Evolutionary conservation across 2,888 invertebrate genomes (phyloP), one percentile per base, ranked within the genome.

Genomic region (Formica aserva): DNA sequence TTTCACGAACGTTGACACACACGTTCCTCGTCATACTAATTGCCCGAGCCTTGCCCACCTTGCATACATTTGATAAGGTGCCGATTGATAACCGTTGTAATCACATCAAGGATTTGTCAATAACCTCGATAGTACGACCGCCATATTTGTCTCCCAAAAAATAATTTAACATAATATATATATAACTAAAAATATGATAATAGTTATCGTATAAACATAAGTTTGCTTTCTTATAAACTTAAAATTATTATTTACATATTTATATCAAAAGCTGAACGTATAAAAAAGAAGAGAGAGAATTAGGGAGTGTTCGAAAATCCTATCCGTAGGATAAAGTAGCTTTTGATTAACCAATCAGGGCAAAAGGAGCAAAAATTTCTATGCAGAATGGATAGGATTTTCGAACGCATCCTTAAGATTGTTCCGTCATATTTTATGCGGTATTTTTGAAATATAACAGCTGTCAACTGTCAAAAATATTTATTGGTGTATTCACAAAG

Each of bases 81-180:
- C 5, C 0, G 15, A 41, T 22, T 22, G 52, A 38, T 41, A 55
- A 55, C 3, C 11, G 22, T 26, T 26, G 3, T 1, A 18, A 18
- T 26, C 26, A n/a, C 18, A 9, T 8, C 26, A 22, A 75, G 35
- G 18, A 32, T 48, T 48, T 48, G 5, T 15, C 13, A 13, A 66
- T 77, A 77, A 77, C 55, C 67, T 77, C 77, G 66, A 67, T 66
- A 29, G 9, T 26, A 15, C 8, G 15, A 15, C 1, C 38, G 66
- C 76, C 76, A 77, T 76, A 26, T 65, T 63, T 76, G 18, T 65
- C 26, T 26, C 8, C 18, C 38, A 35, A 3, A 9, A 35, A 6
- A 35, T 18, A 26, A 22, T 15, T 15, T 9, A 18, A 52, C 3
- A 6, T 15, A 41, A 57, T 41, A 38, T 26, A 60, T 35, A 26